Percentiles rank a stretch among this genome's conserved stretches.
phyloP scores from a whole-genome alignment of 2,797 vertebrate species.

The Tragelaphus eurycerus region DNA sequence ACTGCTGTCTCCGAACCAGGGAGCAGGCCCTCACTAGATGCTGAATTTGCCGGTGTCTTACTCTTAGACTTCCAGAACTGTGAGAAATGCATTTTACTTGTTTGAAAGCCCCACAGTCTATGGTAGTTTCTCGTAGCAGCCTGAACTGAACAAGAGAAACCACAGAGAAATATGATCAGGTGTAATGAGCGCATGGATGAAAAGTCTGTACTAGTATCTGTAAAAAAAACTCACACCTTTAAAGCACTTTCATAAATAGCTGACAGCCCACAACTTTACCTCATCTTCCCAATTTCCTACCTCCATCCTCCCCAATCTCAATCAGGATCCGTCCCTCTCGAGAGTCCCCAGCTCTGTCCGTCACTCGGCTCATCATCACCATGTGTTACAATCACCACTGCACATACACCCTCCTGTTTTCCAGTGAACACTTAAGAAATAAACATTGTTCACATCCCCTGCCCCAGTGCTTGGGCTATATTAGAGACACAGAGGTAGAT shows the following conservation, averaged over 20 bases:
- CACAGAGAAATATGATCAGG: not conserved
- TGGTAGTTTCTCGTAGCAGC: not conserved
- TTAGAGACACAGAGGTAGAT: not conserved
- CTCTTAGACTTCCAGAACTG: not conserved
- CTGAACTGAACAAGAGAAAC: not conserved
- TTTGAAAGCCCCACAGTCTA: not conserved
- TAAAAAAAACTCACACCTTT: not conserved
- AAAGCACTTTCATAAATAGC: not conserved
- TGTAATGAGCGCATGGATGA: not conserved
- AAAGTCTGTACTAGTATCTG: not conserved
- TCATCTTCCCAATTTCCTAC: not conserved
- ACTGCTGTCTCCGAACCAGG: not conserved
- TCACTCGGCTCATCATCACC: not conserved
- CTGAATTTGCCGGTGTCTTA: not conserved
- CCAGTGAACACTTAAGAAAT: not conserved
- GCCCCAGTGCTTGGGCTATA: no score
- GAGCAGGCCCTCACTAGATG: not conserved
- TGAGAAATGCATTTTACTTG: not conserved
- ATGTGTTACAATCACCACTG: not conserved
- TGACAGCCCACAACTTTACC: not conserved
- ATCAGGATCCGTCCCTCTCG: not conserved
- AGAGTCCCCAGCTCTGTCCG: not conserved
- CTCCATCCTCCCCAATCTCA: not conserved
- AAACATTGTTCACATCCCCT: not conserved
- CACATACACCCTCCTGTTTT: not conserved